Evolutionary conservation across 2,888 invertebrate species (phyloP).

Genomic region (Boloria selene): DNA sequence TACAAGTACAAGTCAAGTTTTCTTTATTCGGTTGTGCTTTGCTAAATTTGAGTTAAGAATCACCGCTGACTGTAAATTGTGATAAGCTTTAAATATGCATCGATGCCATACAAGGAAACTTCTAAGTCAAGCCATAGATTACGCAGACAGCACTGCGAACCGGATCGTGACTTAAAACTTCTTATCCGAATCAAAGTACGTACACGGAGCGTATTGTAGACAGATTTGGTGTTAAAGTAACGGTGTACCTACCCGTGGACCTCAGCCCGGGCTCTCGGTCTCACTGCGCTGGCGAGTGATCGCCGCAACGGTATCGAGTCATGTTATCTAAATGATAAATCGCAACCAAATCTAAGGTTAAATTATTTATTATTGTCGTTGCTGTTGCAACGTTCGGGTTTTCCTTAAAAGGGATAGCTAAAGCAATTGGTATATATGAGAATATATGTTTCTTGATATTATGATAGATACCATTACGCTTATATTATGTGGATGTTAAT

Average conservation of each 20-base stretch:
- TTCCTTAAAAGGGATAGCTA: neutral
- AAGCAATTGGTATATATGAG: no score
- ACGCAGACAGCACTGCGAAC: slow-evolving; percentile 68
- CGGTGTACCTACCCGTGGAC: slow-evolving; percentile 49
- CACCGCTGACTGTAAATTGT: slow-evolving; percentile 36
- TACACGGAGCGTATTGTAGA: slow-evolving; percentile 70
- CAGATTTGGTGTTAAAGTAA: slow-evolving; percentile 75
- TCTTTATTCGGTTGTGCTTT: slow-evolving; percentile 23
- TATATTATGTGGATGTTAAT: no score
- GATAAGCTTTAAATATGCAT: slow-evolving; percentile 57
- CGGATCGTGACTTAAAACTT: slow-evolving; percentile 76
- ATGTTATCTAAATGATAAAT: slow-evolving; percentile 58
- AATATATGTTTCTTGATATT: no score
- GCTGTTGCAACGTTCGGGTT: slow-evolving; percentile 2
- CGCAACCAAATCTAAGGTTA: slow-evolving; percentile 31
- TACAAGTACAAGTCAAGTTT: neutral
- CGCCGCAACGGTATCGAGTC: slow-evolving; percentile 68
- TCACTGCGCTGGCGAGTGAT: slow-evolving; percentile 59
- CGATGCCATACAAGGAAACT: slow-evolving; percentile 68
- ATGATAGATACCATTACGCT: no score
- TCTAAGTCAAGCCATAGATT: slow-evolving; percentile 71
- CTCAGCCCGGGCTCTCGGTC: slow-evolving; percentile 52
- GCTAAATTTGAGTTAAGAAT: slow-evolving; percentile 35
- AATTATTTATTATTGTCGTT: neutral
- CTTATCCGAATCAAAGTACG: slow-evolving; percentile 75